A percentile compares a stretch with the other conserved stretches of the same genome.
phyloP scores from a whole-genome alignment of 2,888 invertebrate genomes.

The Phrixothrix hirtus region DNA sequence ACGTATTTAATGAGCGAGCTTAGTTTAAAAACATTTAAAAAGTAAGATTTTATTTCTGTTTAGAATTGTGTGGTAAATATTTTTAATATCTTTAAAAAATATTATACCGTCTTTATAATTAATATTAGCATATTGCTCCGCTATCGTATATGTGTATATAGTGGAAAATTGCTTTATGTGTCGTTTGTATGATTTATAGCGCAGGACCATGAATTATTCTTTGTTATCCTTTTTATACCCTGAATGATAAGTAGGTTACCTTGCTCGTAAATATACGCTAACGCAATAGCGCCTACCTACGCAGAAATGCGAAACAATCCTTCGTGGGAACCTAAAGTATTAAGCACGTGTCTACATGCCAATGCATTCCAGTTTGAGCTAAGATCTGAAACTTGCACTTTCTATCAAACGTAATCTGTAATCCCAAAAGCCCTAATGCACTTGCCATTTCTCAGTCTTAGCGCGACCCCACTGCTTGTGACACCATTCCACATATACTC shows the following conservation, averaged over 20 bases:
- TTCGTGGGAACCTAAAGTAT: conserved; percentile 53
- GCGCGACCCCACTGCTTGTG: conserved; percentile 33
- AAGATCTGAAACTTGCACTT: conserved; percentile 50
- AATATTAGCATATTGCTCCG: too few species aligned
- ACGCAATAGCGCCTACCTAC: background rate
- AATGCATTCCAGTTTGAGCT: conserved; percentile 43
- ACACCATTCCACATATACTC: conserved; percentile 4
- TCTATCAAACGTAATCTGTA: conserved; percentile 36
- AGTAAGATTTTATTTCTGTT: too few species aligned
- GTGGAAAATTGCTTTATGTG: too few species aligned
- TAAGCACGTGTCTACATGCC: conserved; percentile 52
- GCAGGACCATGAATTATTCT: too few species aligned
- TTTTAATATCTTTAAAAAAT: too few species aligned
- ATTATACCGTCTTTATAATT: too few species aligned
- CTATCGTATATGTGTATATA: too few species aligned
- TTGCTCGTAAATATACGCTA: background rate
- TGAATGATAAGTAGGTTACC: background rate
- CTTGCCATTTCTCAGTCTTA: conserved; percentile 52
- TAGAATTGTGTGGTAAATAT: too few species aligned
- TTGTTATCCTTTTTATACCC: too few species aligned
- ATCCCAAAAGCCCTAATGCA: conserved; percentile 44
- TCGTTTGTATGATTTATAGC: too few species aligned
- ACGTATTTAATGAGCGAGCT: too few species aligned
- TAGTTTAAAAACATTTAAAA: too few species aligned
- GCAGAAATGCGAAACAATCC: conserved; percentile 41